Conservation (phyloP, 2,113 vertebrate species). For the Paradisaea rubra region DNA sequence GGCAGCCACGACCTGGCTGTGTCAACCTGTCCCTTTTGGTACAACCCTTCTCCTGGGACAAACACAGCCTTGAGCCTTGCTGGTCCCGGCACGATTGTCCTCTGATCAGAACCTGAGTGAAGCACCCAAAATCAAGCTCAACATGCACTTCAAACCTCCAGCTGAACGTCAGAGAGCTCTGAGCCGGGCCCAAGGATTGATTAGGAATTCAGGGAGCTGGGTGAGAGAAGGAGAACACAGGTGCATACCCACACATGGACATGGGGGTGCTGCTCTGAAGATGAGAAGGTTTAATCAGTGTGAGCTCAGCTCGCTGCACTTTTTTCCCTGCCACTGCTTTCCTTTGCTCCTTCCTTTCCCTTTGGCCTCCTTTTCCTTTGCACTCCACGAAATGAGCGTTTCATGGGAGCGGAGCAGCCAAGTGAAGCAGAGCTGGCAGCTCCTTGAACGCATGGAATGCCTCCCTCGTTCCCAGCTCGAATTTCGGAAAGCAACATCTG, state of each 20-base stretch:
- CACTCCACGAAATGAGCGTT: not conserved
- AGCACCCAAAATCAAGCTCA: not conserved
- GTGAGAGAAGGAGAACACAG: not conserved
- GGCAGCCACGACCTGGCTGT: not conserved
- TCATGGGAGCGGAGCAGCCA: not conserved
- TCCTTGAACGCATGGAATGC: not conserved
- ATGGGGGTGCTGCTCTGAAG: not conserved
- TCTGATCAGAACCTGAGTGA: not conserved
- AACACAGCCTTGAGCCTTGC: not conserved
- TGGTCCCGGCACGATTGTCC: no score
- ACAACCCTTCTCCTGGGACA: not conserved
- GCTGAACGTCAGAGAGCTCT: not conserved
- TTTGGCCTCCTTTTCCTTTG: not conserved
- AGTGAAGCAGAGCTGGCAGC: not conserved
- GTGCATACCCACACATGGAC: accelerated
- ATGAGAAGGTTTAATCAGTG: not conserved
- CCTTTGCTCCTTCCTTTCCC: not conserved
- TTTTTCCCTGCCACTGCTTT: not conserved
- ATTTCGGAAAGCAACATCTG: not conserved
- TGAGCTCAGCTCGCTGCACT: not conserved
- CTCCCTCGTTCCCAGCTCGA: not conserved
- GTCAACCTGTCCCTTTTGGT: not conserved
- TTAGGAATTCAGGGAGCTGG: not conserved
- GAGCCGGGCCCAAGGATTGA: not conserved
- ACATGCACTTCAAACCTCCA: not conserved